These are phyloP conservation scores for Eulemur rubriventer DNA, from an alignment of 2,797 vertebrate genomes.

Conservation along the genomic window DNA sequence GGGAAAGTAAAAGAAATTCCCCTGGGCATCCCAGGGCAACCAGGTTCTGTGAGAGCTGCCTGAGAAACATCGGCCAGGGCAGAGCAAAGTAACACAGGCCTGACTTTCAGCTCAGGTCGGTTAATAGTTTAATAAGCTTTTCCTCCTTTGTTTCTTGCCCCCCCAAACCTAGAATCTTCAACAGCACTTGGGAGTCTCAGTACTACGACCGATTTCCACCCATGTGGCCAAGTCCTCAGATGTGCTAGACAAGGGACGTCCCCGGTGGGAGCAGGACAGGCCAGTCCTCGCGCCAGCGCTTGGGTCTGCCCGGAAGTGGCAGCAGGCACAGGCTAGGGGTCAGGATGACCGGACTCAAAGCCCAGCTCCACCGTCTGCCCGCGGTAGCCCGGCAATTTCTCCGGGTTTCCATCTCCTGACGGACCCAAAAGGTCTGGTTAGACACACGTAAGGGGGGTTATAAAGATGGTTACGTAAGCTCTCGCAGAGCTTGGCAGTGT, in stretches of 20 bases:
- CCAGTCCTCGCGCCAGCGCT: not conserved
- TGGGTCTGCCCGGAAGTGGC: not conserved
- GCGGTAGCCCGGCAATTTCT: not conserved
- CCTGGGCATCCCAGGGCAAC: constrained; percentile 41
- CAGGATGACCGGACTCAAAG: not conserved
- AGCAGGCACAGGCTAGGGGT: not conserved
- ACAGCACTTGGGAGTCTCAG: not conserved
- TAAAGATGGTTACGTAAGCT: not conserved
- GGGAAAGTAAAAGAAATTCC: constrained; percentile 56
- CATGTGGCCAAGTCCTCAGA: not conserved
- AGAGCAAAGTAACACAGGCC: not conserved
- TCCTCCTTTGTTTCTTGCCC: not conserved
- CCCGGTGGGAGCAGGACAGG: not conserved
- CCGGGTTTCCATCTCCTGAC: no score
- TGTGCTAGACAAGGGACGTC: no score
- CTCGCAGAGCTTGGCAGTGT: not conserved
- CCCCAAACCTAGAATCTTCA: not conserved
- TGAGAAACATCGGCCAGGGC: constrained; percentile 48
- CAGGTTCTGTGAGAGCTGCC: constrained; percentile 51
- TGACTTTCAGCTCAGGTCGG: not conserved
- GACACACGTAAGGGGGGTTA: not conserved
- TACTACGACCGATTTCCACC: not conserved
- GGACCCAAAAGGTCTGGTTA: not conserved
- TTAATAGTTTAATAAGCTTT: constrained; percentile 13
- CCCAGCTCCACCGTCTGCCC: not conserved